Conservation (phyloP, 2,888 invertebrate genomes). For the Folsomia manolachei region DNA sequence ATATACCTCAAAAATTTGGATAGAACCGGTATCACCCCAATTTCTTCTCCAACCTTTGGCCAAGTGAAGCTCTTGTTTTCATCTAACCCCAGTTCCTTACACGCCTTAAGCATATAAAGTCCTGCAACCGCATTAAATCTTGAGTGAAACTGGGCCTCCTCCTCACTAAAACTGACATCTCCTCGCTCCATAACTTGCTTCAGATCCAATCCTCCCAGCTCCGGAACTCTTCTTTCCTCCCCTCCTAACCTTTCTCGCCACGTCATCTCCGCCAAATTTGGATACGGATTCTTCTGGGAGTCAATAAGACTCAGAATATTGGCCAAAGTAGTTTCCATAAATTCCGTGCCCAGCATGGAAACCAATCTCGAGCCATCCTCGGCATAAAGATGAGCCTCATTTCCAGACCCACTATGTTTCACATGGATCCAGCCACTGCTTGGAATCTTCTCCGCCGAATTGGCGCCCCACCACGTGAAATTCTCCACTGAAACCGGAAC, state of each 20-base stretch:
- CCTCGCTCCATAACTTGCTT: neutral
- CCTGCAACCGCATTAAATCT: neutral
- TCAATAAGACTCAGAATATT: neutral
- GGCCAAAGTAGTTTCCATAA: slow-evolving; percentile 9
- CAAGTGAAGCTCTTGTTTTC: neutral
- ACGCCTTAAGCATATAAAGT: neutral
- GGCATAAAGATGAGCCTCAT: neutral
- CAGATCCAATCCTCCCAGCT: neutral
- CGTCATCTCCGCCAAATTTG: neutral
- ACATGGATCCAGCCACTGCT: neutral
- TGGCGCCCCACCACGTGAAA: neutral
- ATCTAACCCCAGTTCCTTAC: neutral
- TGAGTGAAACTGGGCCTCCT: neutral
- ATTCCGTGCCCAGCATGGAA: neutral
- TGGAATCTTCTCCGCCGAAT: neutral
- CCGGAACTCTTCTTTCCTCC: neutral
- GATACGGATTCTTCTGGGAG: neutral
- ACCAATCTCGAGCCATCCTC: neutral
- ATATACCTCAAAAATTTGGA: neutral
- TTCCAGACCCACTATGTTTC: neutral
- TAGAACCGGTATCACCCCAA: neutral
- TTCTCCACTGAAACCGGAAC: slow-evolving; percentile 7
- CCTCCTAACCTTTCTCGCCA: neutral
- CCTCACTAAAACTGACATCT: neutral
- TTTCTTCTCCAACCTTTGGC: neutral